Evolutionary conservation across 2,797 vertebrate genomes (phyloP), one percentile per base, ranked within the genome.

Genomic region (Parotocinclus haroldoi): DNA sequence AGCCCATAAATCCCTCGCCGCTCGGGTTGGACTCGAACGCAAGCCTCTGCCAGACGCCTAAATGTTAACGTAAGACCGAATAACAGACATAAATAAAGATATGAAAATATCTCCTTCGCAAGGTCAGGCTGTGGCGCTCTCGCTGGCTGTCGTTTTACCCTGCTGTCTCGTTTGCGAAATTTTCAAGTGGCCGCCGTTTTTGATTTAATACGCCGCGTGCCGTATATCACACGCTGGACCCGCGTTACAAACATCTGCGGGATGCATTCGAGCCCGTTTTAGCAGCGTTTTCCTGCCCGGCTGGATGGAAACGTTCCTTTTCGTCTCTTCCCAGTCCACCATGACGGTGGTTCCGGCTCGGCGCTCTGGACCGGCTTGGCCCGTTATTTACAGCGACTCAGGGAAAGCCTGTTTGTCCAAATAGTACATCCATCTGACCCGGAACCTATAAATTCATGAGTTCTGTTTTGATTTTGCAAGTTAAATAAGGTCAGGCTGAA

Each of bases 321-420:
- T 69, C 19, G 54, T 66, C 68, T 74, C 75, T 72, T 81, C 78
- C 63, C 77, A 80, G 14, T 74, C 74, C 77, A 78, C 73, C 84
- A 75, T 69, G 80, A 76, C 83, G 64, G 68, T 11, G 40, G 66
- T 76, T 76, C 58, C 71, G 68, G 72, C 72, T 67, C 51, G 58
- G 65, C 39, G n/a, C 61, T 11, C 71, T 56, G 56, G 73, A 66
- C 71, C 38, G 49, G 76, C 58, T 64, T 60, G 72, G 48, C 44
- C 53, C 10, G 61, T 89, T 89, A 90, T 91, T 90, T 89, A 89
- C 83, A 80, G 82, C 73, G 45, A 82, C 81, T 75, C 69, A 27
- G 86, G 76, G 87, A 84, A 72, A 14, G 69, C 6, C 69, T 75
- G 88, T 88, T 89, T 88, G 81, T 83, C 81, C 82, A 84, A 84